Base-by-base conservation (phyloP, 64 coral and sea anemone genomes). In the Pocillopora verrucosa region DNA sequence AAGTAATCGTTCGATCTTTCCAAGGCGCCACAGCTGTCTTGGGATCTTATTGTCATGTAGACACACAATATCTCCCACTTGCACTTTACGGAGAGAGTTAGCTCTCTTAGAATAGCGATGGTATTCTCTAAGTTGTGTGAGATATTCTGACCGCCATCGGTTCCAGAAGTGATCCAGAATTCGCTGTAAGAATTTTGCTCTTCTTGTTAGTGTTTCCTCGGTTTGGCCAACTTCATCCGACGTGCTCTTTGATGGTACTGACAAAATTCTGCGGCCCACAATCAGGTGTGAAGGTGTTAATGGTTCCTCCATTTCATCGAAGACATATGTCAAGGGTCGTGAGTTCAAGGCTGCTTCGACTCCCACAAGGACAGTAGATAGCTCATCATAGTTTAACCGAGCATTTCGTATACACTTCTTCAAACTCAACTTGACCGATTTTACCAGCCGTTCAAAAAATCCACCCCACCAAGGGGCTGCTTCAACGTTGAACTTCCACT, bases 391-490 rank as follows among this genome's bases (percentile, higher is more conserved):
- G 30, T 63, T 87, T 22, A 92, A 69, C 15, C 83, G 67, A 20
- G 75, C 86, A 57, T 56, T 88, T 36, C 59, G 45, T 13, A 92
- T 57, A 22, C 36, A 36, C 75, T 92, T 92, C 83, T 73, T 73
- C 56, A 92, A 72, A 57, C 24, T 70, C 58, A 76, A 62, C 61
- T 92, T 87, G 19, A 88, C 65, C 12, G 38, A 79, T 58, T 86
- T 70, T 5, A 92, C 91, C 36, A 92, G 59, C 2, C 84, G 62
- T 73, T 88, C 84, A 51, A 87, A 92, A 56, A 92, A 88, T n/a
- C 84, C 76, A 34, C 91, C 91, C 74, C 91, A 92, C 91, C 84
- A 92, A 79, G 91, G 84, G 60, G 85, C 72, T 35, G 60, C 72
- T 64, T 78, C 74, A 3, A 88, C 86, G 61, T 79, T 92, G 56